Percentiles rank a stretch among this genome's conserved stretches.
Conservation (phyloP, 2,113 vertebrate genomes). For the Prionailurus viverrinus region DNA sequence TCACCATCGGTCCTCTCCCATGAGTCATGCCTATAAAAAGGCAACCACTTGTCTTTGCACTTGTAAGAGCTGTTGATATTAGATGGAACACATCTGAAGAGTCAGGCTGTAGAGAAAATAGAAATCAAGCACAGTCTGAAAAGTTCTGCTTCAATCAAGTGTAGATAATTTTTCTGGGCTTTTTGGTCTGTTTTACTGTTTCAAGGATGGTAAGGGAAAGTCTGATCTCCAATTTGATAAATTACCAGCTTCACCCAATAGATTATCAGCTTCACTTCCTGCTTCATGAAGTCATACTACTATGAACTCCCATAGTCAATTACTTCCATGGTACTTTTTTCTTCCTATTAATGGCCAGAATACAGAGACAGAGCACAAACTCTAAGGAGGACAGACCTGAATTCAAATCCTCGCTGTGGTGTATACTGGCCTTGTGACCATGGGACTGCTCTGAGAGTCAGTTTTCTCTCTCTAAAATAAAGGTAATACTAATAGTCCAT, state of each 20-base stretch:
- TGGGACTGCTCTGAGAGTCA: background rate
- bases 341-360: background rate
- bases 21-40: background rate
- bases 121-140: background rate
- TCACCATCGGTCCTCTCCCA: background rate
- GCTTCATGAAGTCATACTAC: background rate
- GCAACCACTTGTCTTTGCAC: background rate
- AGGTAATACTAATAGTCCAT: background rate
- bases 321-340: background rate
- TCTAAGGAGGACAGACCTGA: background rate
- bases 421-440: background rate
- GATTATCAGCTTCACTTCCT: background rate
- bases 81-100: background rate
- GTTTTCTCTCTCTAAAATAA: background rate
- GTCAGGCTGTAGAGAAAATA: fast-evolving
- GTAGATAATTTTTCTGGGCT: background rate
- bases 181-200: background rate
- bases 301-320: background rate
- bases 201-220: background rate
- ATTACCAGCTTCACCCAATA: background rate
- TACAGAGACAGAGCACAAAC: background rate
- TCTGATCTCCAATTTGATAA: background rate
- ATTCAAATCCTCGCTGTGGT: background rate
- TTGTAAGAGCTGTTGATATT: background rate
- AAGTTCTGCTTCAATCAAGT: background rate